Percentiles rank a stretch among this genome's conserved stretches.
These are phyloP conservation scores for Stenolophus ochropezus DNA, from an alignment of 2,888 invertebrate genomes.

Conservation along the genomic window DNA sequence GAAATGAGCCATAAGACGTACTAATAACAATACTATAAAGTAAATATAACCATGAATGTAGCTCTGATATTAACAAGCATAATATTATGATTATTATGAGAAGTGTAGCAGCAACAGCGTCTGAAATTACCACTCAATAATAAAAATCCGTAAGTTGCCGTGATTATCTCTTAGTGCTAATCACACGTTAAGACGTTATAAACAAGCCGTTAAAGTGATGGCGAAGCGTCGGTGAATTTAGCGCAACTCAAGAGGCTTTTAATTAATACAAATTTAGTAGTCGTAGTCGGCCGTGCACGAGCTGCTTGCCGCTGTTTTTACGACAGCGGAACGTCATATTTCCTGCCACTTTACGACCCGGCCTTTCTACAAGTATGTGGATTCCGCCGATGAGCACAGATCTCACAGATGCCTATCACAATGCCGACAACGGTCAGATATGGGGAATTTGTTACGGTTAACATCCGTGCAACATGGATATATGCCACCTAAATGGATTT, in stretches of 20 bases:
- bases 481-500: not conserved
- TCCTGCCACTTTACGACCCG: slow-evolving; percentile 52
- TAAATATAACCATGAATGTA: slow-evolving; percentile 4
- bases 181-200: slow-evolving; percentile 38
- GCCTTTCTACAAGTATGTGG: slow-evolving; percentile 39
- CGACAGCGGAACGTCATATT: slow-evolving; percentile 56
- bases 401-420: slow-evolving; percentile 32
- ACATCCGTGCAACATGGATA: not conserved
- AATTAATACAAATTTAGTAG: slow-evolving; percentile 59
- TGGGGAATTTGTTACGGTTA: slow-evolving; percentile 39
- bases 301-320: slow-evolving; percentile 55
- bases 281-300: slow-evolving; percentile 37
- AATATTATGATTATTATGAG: slow-evolving; percentile 8
- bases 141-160: not conserved
- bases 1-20: not conserved
- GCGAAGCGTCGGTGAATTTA: slow-evolving; percentile 35
- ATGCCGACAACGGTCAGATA: not conserved
- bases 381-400: not conserved
- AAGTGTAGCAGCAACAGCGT: slow-evolving; percentile 4
- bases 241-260: slow-evolving; percentile 34
- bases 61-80: not conserved
- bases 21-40: slow-evolving; percentile 26
- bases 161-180: slow-evolving; percentile 25
- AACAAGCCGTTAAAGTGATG: slow-evolving; percentile 52
- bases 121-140: slow-evolving; percentile 14